Conservation (phyloP, 1,140 invertebrate genomes). For the Drosophila micromelanica region DNA sequence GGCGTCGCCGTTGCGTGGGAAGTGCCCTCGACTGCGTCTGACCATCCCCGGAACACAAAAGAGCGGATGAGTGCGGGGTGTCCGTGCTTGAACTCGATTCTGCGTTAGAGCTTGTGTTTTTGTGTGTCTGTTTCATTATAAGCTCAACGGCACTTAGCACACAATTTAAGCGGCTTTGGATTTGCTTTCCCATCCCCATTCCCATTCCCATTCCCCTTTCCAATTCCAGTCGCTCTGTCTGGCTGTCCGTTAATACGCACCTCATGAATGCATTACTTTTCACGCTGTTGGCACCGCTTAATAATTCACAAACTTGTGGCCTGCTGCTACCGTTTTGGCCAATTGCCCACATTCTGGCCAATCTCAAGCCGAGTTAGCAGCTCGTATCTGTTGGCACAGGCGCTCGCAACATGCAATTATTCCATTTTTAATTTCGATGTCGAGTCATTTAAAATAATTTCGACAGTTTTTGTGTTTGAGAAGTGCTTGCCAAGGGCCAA, state of each 20-base stretch:
- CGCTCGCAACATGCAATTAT: conserved; percentile 68
- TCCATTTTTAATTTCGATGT: conserved; percentile 74
- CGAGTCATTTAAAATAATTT: conserved; percentile 80
- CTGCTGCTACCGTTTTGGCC: conserved; percentile 54
- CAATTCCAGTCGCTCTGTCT: conserved; percentile 10
- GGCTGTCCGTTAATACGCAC: conserved; percentile 3
- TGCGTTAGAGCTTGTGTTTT: conserved; percentile 26
- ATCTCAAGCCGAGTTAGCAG: too few species aligned
- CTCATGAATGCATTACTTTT: conserved; percentile 30
- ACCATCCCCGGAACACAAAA: conserved; percentile 8
- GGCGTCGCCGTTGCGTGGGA: conserved; percentile 61
- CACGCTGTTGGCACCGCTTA: conserved; percentile 24
- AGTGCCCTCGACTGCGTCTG: conserved; percentile 42
- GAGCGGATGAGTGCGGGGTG: background rate
- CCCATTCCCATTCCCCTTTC: conserved; percentile 7
- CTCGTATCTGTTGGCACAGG: conserved; percentile 50
- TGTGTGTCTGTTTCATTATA: conserved; percentile 63
- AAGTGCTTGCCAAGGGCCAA: conserved; percentile 18
- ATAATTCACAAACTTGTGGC: conserved; percentile 54
- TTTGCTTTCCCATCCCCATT: conserved; percentile 41
- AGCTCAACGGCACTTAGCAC: conserved; percentile 78
- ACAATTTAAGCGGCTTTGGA: conserved; percentile 77
- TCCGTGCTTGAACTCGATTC: conserved; percentile 4
- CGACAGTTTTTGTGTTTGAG: conserved; percentile 43
- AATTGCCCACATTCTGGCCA: conserved; percentile 35